Evolutionary conservation across 2,888 invertebrate genomes (phyloP).

Genomic region (Tenthredo mesomela): DNA sequence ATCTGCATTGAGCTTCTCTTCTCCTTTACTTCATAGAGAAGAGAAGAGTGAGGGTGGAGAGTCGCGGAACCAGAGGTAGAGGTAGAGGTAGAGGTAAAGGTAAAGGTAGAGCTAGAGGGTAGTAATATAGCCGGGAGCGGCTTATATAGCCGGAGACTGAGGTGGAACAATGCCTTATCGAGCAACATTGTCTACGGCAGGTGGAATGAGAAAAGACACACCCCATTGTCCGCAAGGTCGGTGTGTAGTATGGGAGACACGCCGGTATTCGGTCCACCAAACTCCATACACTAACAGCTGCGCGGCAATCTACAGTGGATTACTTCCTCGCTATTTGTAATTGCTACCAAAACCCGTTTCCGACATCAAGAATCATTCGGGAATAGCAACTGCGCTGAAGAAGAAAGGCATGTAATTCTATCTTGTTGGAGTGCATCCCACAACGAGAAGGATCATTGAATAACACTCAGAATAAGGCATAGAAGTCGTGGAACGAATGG

Average conservation of each 20-base stretch:
- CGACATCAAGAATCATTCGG: neutral
- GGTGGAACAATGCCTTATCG: conserved; percentile 76
- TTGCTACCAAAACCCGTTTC: conserved; percentile 9
- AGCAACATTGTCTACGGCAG: conserved; percentile 72
- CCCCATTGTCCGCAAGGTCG: conserved; percentile 50
- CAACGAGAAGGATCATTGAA: neutral
- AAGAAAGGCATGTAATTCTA: neutral
- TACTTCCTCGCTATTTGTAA: conserved; percentile 31
- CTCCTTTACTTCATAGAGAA: neutral
- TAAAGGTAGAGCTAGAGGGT: conserved; percentile 36
- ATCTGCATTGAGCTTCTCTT: conserved; percentile 13
- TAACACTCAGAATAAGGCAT: neutral
- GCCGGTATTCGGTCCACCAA: conserved; percentile 39
- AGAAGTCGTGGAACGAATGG: neutral
- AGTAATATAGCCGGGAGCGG: conserved; percentile 56
- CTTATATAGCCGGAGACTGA: conserved; percentile 65
- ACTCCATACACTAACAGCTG: conserved; percentile 2
- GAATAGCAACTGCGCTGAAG: neutral
- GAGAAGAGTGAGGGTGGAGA: conserved; percentile 18
- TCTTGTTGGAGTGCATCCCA: neutral
- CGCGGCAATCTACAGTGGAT: conserved; percentile 45
- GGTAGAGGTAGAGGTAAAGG: conserved; percentile 10
- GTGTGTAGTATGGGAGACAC: conserved; percentile 46
- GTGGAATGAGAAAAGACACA: conserved; percentile 36
- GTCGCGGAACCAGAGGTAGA: conserved; percentile 11